Evolutionary conservation across 2,888 invertebrate genomes (phyloP).

Genomic region (Periphyllus acericola): DNA sequence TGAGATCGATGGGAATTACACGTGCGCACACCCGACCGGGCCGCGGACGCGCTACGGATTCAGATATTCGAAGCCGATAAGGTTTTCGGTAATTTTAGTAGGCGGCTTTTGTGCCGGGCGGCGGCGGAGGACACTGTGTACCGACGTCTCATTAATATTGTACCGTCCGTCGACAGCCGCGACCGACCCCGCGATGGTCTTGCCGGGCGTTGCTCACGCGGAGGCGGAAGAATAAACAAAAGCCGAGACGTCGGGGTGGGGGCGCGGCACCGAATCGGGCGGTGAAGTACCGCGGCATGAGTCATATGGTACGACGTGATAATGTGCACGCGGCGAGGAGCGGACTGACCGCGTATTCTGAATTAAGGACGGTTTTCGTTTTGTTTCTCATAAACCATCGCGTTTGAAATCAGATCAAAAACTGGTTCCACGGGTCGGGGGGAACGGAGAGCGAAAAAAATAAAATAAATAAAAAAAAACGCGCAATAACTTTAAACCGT

Average conservation of each 20-base stretch:
- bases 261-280: background rate
- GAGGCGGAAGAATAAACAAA: background rate
- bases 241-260: background rate
- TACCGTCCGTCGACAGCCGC: constrained; percentile 13
- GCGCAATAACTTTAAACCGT: constrained; percentile 45
- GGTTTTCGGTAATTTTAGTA: constrained; percentile 46
- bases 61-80: constrained; percentile 43
- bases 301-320: no score
- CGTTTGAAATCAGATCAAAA: constrained; percentile 42
- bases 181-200: background rate
- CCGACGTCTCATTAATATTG: constrained; percentile 41
- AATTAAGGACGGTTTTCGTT: constrained; percentile 25
- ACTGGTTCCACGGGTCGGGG: constrained; percentile 31
- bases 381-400: constrained; percentile 13
- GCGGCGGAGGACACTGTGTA: background rate
- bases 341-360: background rate
- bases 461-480: constrained; percentile 27
- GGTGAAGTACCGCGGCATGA: background rate
- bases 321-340: no score
- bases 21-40: background rate
- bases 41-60: background rate
- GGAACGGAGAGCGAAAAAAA: background rate
- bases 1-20: constrained; percentile 13
- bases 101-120: constrained; percentile 42
- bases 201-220: background rate